Evolutionary conservation across 2,113 vertebrate genomes (phyloP).

Genomic region (Mesoclemmys tuberculata): DNA sequence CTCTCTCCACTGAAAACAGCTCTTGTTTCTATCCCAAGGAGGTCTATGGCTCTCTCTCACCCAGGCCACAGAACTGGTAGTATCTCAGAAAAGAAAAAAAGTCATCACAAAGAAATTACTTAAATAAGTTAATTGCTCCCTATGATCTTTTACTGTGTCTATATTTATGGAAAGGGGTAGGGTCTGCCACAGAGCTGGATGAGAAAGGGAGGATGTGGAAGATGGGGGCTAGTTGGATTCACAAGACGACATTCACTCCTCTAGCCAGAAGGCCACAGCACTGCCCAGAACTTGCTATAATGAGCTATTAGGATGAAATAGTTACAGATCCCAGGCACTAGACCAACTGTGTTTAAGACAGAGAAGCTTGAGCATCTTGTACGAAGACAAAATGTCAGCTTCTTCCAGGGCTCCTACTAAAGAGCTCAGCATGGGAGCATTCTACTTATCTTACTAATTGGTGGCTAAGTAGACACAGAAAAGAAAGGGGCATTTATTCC

Average conservation of each 20-base stretch:
- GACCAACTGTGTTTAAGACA: not conserved
- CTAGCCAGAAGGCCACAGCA: slow-evolving; percentile 28
- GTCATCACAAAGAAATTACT: not conserved
- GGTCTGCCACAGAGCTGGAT: not conserved
- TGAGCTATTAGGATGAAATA: slow-evolving; percentile 32
- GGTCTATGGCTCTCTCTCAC: not conserved
- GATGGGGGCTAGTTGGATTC: slow-evolving; percentile 20
- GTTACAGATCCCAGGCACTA: slow-evolving; percentile 14
- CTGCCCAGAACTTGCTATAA: slow-evolving; percentile 19
- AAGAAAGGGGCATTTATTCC: slow-evolving; percentile 15
- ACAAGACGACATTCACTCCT: slow-evolving; percentile 24
- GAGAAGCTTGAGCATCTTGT: not conserved
- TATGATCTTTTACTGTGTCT: not conserved
- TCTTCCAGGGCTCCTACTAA: not conserved
- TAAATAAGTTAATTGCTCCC: not conserved
- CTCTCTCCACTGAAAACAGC: not conserved
- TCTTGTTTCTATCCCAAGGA: not conserved
- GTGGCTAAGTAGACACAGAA: slow-evolving; percentile 13
- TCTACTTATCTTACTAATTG: slow-evolving; percentile 34
- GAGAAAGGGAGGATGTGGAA: not conserved
- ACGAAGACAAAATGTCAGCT: not conserved
- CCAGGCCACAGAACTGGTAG: not conserved
- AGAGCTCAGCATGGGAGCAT: not conserved
- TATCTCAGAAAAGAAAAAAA: not conserved
- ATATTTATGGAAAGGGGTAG: not conserved